These are phyloP conservation scores for Sebastes fasciatus DNA, from an alignment of 2,113 vertebrate species.

Conservation along the genomic window DNA sequence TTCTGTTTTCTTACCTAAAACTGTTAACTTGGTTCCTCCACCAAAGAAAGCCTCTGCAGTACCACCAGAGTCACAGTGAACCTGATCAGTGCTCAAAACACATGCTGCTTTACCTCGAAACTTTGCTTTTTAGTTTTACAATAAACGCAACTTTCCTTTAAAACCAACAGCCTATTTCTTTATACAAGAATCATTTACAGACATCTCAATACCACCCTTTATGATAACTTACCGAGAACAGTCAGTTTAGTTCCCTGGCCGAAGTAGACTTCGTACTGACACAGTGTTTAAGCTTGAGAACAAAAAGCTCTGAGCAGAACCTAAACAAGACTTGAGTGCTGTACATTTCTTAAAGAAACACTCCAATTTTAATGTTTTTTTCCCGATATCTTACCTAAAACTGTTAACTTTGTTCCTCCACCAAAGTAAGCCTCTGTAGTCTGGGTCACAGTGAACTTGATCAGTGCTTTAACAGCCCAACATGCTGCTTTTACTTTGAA, in stretches of 20 bases:
- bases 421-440: not conserved
- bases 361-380: no score
- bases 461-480: not conserved
- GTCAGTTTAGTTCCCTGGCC: not conserved
- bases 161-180: not conserved
- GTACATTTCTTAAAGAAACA: no score
- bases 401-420: no score
- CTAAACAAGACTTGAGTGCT: no score
- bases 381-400: no score
- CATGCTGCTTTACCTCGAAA: no score
- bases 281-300: not conserved
- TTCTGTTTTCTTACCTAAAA: not conserved
- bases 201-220: not conserved
- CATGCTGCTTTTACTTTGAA: not conserved
- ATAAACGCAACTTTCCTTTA: not conserved
- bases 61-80: not conserved
- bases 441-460: constrained; percentile 5
- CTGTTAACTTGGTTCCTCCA: no score
- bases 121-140: no score
- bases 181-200: not conserved
- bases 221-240: not conserved
- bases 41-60: not conserved
- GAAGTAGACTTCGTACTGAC: not conserved
- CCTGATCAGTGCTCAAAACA: not conserved
- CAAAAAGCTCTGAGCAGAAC: not conserved